Conservation (phyloP, 2,797 vertebrate species). For the Pangasius djambal region DNA sequence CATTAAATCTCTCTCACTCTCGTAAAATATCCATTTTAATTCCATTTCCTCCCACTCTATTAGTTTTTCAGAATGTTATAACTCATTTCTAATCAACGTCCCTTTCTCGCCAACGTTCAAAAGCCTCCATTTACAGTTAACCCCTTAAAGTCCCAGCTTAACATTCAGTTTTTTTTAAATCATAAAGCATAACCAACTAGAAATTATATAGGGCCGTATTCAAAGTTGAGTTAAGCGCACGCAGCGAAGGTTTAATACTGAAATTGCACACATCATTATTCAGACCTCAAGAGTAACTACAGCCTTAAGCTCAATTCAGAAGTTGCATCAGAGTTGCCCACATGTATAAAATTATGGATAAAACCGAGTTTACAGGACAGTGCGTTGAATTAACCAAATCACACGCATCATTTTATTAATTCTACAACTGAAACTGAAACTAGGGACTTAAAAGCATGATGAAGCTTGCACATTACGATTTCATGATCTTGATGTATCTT, state of each 20-base stretch:
- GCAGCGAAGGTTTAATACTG: background rate
- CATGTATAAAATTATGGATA: background rate
- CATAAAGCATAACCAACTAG: background rate
- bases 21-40: conserved; percentile 16
- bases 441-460: background rate
- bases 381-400: background rate
- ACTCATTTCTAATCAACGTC: conserved; percentile 39
- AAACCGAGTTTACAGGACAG: background rate
- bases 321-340: background rate
- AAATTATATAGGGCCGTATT: background rate
- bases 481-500: background rate
- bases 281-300: background rate
- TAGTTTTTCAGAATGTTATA: conserved; percentile 32
- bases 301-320: background rate
- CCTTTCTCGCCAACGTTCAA: background rate
- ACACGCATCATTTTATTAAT: background rate
- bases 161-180: background rate
- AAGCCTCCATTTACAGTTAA: background rate
- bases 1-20: conserved; percentile 1
- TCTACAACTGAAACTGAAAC: background rate
- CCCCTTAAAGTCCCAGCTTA: background rate
- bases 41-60: conserved; percentile 18
- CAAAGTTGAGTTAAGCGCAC: background rate
- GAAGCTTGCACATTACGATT: background rate
- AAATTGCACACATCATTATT: background rate